Evolutionary conservation across 2,888 invertebrate genomes (phyloP).

Genomic region (Synergus itoensis): DNA sequence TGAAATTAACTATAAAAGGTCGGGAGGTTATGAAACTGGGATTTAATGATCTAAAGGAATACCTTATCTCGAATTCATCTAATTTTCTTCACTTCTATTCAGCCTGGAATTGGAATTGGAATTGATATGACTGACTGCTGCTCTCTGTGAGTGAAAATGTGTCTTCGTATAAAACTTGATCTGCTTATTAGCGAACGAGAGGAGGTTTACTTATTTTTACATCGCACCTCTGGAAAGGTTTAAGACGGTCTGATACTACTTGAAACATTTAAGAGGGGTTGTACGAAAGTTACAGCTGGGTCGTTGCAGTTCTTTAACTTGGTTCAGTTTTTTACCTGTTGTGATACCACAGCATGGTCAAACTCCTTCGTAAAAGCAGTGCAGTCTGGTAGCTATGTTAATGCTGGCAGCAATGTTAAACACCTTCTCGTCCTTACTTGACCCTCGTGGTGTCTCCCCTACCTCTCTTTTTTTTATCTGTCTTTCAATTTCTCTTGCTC

Average conservation of each 20-base stretch:
- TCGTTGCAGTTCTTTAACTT: constrained; percentile 12
- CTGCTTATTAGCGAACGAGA: constrained; percentile 4
- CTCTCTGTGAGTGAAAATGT: background rate
- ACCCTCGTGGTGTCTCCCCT: background rate
- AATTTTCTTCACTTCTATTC: too few species aligned
- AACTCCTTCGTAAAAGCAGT: background rate
- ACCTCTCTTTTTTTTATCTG: background rate
- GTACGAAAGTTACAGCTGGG: background rate
- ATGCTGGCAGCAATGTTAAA: constrained; percentile 15
- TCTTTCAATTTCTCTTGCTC: background rate
- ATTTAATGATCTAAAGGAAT: too few species aligned
- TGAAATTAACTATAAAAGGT: too few species aligned
- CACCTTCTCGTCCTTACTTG: background rate
- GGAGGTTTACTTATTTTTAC: background rate
- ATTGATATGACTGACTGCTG: background rate
- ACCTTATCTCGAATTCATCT: too few species aligned
- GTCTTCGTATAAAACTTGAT: constrained; percentile 10
- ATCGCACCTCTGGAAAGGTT: background rate
- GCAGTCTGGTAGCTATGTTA: constrained; percentile 6
- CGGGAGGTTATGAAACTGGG: too few species aligned
- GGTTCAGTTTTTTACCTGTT: constrained; percentile 6
- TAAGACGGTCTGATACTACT: constrained; percentile 8
- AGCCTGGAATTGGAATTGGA: background rate
- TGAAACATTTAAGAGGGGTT: constrained; percentile 1
- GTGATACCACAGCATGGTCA: constrained; percentile 1